Evolutionary conservation across 2,113 vertebrate genomes (phyloP), one percentile per base, ranked within the genome.

Genomic region (Rhinopomastus cyanomelas): DNA sequence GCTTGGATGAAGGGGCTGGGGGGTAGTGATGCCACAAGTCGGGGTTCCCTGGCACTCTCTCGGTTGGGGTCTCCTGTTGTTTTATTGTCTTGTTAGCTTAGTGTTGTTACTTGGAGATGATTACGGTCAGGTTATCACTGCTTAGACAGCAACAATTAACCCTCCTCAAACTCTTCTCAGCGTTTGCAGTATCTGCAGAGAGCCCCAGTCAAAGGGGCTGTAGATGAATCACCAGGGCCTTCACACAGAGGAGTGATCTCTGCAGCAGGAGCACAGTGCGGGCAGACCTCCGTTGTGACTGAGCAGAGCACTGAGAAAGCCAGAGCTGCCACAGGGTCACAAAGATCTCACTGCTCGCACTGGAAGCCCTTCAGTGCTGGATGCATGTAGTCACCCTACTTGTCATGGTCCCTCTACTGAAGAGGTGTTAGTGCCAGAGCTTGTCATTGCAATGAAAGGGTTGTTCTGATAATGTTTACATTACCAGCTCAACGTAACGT

Each of bases 401-500:
- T 52, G 59, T 56, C 68, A 7, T 34, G 46, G 17, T 80, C 16
- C 51, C 56, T 22, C 77, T 69, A 44, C 79, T 37, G 81, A 86
- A 83, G 34, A 61, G 88, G 51, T 34, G 85, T 42, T 30, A 65
- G 36, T 74, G 86, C 86, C 81, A 88, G 56, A 83, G 34, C 81
- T 80, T 14, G 60, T 48, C 77, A 88, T 83, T 39, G 64, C 0
- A 0, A 69, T 56, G 64, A 8, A 67, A 18, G 55, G 69, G 61
- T 60, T 26, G 71, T 10, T 11, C 49, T 19, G 67, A 12, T 42
- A 30, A 21, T 52, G 25, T 56, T 3, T 9, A 16, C 4, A 44
- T 66, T 48, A 37, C 56, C 9, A 34, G 36, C 32, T 81, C 46
- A 10, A 3, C 65, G 34, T 91, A 12, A 8, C 39, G 15, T 42